Evolutionary conservation across 2,797 vertebrate genomes (phyloP).

Genomic region (Phalloptychus januarius): DNA sequence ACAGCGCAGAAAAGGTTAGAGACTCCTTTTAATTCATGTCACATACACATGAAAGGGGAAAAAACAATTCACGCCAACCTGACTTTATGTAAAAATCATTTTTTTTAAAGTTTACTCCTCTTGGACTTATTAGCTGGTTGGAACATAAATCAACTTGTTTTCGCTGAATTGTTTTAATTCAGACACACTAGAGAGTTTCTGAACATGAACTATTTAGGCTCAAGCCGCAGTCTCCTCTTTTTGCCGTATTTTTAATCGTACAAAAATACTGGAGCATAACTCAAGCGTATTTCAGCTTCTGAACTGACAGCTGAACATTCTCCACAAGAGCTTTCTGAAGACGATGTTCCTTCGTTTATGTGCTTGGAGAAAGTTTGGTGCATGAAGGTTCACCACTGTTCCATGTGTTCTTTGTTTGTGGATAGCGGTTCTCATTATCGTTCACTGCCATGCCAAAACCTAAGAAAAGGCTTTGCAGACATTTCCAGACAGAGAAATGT

Average conservation of each 20-base stretch:
- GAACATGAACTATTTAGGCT: not conserved
- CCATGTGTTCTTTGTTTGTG: not conserved
- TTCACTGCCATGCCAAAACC: not conserved
- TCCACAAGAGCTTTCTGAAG: not conserved
- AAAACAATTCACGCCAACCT: not conserved
- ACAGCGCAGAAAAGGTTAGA: not conserved
- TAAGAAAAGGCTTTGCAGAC: not conserved
- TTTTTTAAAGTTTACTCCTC: not conserved
- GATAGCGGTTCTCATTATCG: no score
- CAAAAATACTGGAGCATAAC: not conserved
- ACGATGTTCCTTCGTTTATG: not conserved
- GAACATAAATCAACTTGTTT: not conserved
- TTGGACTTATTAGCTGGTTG: not conserved
- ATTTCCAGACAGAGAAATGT: not conserved
- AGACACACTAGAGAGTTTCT: not conserved
- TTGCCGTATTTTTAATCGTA: not conserved
- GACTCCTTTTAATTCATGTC: not conserved
- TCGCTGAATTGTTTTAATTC: not conserved
- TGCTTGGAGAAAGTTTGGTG: not conserved
- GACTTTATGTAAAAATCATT: not conserved
- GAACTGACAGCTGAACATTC: not conserved
- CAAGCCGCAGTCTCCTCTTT: not conserved
- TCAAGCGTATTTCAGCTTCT: not conserved
- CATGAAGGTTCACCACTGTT: not conserved
- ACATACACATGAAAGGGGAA: not conserved